Base-by-base conservation (phyloP, 2,113 vertebrate genomes). In the Paradisaea rubra region DNA sequence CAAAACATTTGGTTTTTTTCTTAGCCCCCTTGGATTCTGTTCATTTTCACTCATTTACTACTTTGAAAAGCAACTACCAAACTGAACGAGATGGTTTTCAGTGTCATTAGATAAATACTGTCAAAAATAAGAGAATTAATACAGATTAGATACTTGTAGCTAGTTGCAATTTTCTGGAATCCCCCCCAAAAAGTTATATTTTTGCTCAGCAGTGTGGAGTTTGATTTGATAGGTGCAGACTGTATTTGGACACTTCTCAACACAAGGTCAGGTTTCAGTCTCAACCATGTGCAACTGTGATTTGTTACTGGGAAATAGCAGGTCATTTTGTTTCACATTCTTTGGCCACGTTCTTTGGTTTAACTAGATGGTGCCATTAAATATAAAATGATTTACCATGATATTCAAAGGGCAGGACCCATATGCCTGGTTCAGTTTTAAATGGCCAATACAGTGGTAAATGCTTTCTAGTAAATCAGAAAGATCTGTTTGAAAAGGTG, bases 171-270 rank as follows among this genome's bases (percentile, higher is more conserved):
- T 84, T 93, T 66, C 59, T 89, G 57, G 15, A 9, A 10, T 7
- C 10, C 10, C 3, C 4, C 4, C 3, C 19, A 14, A 60, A 8
- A 28, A 3, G 8, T 22, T 37, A 0, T 10, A 1, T 54, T 65
- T 86, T 35, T 87, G 11, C 59, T 49, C 45, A 59, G 53, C 33
- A 71, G 23, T 23, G 1, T 31, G 9, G 44, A 18, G 25, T 68
- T 94, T 45, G 71, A 10, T 80, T 42, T 69, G 33, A 6, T 42
- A 22, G 30, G 33, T 63, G 35, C 13, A 39, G 60, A 30, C 44
- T 72, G 35, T 41, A 14, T 68, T 11, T 56, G 12, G 59, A 24
- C 30, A 9, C 52, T 33, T 50, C 64, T 60, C n/a, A 16, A 5
- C 21, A 15, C 60, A 42, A 33, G 35, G 27, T 64, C 27, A 10